A percentile compares a stretch with the other conserved stretches of the same genome.
phyloP scores from a whole-genome alignment of 2,888 invertebrate species.

The Ischnura elegans region DNA sequence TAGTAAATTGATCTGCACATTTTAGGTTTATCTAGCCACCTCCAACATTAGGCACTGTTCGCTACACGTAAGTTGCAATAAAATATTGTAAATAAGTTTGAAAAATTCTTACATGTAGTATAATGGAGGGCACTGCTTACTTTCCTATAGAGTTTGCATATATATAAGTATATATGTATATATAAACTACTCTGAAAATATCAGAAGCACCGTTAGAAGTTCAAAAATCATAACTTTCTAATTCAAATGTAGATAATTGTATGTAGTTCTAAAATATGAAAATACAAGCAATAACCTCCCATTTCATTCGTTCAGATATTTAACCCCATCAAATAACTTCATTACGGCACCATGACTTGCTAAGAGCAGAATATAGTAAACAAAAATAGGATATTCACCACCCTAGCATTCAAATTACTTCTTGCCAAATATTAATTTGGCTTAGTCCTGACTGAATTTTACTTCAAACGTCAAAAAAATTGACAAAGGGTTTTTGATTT shows the following conservation, averaged over 20 bases:
- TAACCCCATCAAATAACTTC: background rate
- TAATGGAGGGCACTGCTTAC: conserved; percentile 58
- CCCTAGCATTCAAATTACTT: background rate
- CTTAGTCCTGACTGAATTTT: background rate
- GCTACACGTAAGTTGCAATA: conserved; percentile 55
- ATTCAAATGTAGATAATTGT: conserved; percentile 30
- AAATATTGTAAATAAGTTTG: conserved; percentile 51
- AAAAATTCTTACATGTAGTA: conserved; percentile 23
- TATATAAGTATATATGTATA: conserved; percentile 12
- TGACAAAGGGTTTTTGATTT: conserved; percentile 26
- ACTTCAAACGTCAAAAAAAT: background rate
- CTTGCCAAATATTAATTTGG: conserved; percentile 8
- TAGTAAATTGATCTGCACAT: conserved; percentile 12
- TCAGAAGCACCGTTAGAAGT: conserved; percentile 53
- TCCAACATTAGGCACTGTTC: conserved; percentile 58
- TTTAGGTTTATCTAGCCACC: conserved; percentile 49
- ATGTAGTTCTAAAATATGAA: conserved; percentile 54
- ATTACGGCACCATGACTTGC: background rate
- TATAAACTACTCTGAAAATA: conserved; percentile 52
- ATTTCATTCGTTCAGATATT: background rate
- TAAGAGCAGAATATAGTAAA: conserved; percentile 19
- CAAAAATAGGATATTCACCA: background rate
- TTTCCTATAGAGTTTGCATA: conserved; percentile 10
- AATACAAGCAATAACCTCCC: conserved; percentile 52
- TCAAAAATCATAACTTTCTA: conserved; percentile 55